phyloP scores from a whole-genome alignment of 1,140 invertebrate species.

The Drosophila sucinea region DNA sequence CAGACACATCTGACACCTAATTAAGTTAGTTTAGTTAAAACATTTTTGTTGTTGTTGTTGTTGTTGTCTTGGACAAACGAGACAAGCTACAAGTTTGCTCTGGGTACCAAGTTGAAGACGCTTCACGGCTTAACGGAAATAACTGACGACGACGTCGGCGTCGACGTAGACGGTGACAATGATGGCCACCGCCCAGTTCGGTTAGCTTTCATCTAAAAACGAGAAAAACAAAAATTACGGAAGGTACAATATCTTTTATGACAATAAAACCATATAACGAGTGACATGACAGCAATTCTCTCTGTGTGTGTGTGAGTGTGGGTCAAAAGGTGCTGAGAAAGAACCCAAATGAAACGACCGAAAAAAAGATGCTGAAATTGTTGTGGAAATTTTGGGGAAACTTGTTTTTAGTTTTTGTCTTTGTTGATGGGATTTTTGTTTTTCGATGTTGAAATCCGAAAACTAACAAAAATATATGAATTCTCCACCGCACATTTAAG shows the following conservation, averaged over 20 bases:
- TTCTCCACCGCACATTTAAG: neutral
- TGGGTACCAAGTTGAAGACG: slow-evolving; percentile 3
- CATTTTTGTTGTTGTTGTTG: slow-evolving; percentile 1
- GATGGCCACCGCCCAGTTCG: slow-evolving; percentile 15
- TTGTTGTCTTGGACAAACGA: slow-evolving; percentile 11
- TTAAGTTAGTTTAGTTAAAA: slow-evolving; percentile 19
- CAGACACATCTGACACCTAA: slow-evolving; percentile 16
- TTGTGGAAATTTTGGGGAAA: slow-evolving; percentile 15
- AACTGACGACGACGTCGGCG: neutral
- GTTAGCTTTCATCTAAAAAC: slow-evolving; percentile 21
- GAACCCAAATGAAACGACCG: slow-evolving; percentile 11
- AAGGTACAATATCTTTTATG: slow-evolving; percentile 24
- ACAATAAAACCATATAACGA: slow-evolving; percentile 21
- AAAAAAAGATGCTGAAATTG: slow-evolving; percentile 22
- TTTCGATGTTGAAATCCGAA: slow-evolving; percentile 19
- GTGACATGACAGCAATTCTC: slow-evolving; percentile 8
- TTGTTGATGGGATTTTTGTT: slow-evolving; percentile 5
- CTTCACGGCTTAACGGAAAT: slow-evolving; percentile 11
- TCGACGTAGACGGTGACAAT: neutral
- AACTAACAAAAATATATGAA: neutral
- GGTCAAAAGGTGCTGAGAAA: slow-evolving; percentile 30
- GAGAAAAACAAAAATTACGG: neutral
- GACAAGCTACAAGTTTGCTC: slow-evolving; percentile 15
- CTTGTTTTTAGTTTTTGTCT: slow-evolving; percentile 19
- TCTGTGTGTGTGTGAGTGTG: neutral